Base-by-base conservation (phyloP, 2,797 vertebrate species). In the Pangasius mekongensis region DNA sequence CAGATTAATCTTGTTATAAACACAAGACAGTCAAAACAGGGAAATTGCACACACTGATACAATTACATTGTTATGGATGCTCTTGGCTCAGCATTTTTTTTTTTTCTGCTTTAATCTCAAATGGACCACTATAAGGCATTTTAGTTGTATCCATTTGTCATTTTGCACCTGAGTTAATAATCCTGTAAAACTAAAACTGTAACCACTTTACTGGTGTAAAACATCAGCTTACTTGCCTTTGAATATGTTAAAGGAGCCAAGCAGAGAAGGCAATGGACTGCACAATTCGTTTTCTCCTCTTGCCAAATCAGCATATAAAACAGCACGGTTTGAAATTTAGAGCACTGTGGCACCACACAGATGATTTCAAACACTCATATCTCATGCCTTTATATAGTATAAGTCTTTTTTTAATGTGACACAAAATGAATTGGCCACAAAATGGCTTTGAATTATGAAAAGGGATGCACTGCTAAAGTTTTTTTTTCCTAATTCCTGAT, bases 1-100 rank as follows among this genome's bases (percentile, higher is more conserved):
- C 43, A 73, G 60, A 83, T 90, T 74, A 88, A 88, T 82, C 56
- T 88, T 77, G 49, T 71, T 67, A 71, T 62, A 83, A 67, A 67
- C 43, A 88, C 24, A 77, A 52, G 52, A 52, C 67, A 39, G 36
- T 81, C 52, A 73, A 54, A 85, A 89, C 84, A 89, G n/a, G n/a
- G 66, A 27, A 73, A 54, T 33, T 43, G 82, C 88, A 89, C 54
- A 76, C 73, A 86, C 73, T 49, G 58, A 77, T 43, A 78, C 47
- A 66, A 24, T 83, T n/a, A 43, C 36, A 43, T 62, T 85, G 43
- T 85, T 14, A 56, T 49, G 27, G 88, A 86, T 54, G 30, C 43
- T 83, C 43, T 82, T 43, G 30, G 33, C 77, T 62, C n/a, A 71
- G 49, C 66, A 58, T 85, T 60, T 73, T 58, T 80, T 43, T n/a